Conservation (phyloP, 2,888 invertebrate genomes). For the Drosophila fungiperda region DNA sequence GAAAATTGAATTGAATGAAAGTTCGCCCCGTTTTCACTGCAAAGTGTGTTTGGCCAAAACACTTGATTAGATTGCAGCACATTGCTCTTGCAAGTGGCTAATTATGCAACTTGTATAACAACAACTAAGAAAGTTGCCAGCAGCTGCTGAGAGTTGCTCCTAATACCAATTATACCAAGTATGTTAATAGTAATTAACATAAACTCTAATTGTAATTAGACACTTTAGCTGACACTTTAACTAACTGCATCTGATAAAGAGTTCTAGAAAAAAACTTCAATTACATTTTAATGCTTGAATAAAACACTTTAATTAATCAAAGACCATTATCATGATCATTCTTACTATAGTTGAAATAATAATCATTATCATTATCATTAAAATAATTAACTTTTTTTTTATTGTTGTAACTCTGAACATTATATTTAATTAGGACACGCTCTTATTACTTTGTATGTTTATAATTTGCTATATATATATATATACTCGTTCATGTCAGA, state of each 20-base stretch:
- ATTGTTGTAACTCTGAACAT: background rate
- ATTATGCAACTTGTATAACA: conserved; percentile 50
- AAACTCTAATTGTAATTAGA: background rate
- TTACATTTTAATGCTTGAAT: background rate
- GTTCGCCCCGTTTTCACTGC: conserved; percentile 69
- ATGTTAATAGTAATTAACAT: conserved; percentile 9
- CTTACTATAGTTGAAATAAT: background rate
- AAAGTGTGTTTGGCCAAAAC: conserved; percentile 58
- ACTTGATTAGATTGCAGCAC: conserved; percentile 63
- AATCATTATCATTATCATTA: too few relatives aligned
- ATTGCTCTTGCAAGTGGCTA: conserved; percentile 49
- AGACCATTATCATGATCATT: background rate
- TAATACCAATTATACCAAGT: background rate
- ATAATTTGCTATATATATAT: too few relatives aligned
- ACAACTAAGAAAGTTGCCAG: conserved; percentile 35
- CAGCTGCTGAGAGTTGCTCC: background rate
- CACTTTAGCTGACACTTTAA: conserved; percentile 1
- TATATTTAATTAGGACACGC: background rate
- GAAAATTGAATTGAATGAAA: conserved; percentile 69
- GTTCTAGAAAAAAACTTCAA: background rate
- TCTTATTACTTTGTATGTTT: background rate
- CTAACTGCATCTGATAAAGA: conserved; percentile 8
- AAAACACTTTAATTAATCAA: background rate
- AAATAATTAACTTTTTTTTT: background rate
- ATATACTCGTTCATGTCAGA: too few relatives aligned